Evolutionary conservation across 2,888 invertebrate species (phyloP).

Genomic region (Callyntrura sp.): DNA sequence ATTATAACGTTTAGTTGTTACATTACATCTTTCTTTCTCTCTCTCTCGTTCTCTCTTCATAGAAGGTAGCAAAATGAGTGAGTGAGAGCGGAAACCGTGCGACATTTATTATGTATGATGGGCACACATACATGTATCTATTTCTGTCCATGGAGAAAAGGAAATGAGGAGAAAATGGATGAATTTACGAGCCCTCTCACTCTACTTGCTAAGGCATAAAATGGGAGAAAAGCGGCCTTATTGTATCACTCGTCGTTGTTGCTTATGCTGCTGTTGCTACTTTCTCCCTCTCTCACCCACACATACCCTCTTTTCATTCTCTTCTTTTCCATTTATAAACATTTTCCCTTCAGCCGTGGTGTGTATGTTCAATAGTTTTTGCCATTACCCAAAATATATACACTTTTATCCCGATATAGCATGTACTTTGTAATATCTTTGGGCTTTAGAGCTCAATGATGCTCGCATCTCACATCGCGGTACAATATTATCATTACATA

Average conservation of each 20-base stretch:
- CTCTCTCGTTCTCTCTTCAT: slow-evolving; percentile 22
- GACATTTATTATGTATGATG: slow-evolving; percentile 78
- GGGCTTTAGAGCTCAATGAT: slow-evolving; percentile 1
- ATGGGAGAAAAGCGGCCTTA: slow-evolving; percentile 72
- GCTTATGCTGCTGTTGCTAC: slow-evolving; percentile 52
- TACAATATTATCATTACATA: slow-evolving; percentile 46
- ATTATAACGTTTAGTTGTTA: slow-evolving; percentile 43
- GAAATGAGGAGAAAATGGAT: slow-evolving; percentile 77
- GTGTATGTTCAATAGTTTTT: not conserved
- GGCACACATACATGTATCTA: slow-evolving; percentile 75
- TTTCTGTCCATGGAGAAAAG: slow-evolving; percentile 76
- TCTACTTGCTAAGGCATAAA: slow-evolving; percentile 74
- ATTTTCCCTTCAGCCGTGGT: too few relatives aligned
- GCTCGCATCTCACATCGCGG: not conserved
- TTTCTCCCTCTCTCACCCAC: slow-evolving; percentile 52
- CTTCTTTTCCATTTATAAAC: slow-evolving; percentile 55
- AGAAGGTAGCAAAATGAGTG: slow-evolving; percentile 44
- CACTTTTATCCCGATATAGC: slow-evolving; percentile 56
- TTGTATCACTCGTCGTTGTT: slow-evolving; percentile 62
- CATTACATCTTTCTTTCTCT: slow-evolving; percentile 27
- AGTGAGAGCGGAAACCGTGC: slow-evolving; percentile 76
- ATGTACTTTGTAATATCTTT: slow-evolving; percentile 65
- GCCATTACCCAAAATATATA: slow-evolving; percentile 33
- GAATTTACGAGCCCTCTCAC: slow-evolving; percentile 77
- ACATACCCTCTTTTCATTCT: too few relatives aligned